These are phyloP conservation scores for Helicoverpa assulta DNA, from an alignment of 2,888 invertebrate species.

Conservation along the genomic window DNA sequence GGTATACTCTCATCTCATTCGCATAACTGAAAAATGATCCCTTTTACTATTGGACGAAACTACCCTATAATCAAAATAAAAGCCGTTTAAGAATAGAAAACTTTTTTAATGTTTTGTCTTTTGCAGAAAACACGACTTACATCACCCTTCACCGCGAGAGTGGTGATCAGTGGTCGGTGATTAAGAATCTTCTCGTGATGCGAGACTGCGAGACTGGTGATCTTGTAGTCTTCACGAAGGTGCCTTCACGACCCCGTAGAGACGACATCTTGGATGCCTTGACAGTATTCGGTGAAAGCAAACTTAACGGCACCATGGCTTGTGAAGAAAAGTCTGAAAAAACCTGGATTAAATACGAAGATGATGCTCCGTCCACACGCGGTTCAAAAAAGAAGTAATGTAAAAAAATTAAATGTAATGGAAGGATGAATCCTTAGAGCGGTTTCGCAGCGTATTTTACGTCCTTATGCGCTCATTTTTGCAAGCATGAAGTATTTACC, in stretches of 20 bases:
- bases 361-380: neutral
- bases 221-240: constrained; percentile 67
- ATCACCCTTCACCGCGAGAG: constrained; percentile 61
- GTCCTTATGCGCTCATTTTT: no score
- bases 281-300: constrained; percentile 62
- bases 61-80: no score
- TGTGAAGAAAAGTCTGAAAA: constrained; percentile 46
- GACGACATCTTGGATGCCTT: constrained; percentile 62
- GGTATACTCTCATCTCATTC: no score
- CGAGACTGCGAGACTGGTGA: constrained; percentile 73
- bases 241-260: constrained; percentile 47
- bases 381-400: neutral
- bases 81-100: neutral
- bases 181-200: constrained; percentile 70
- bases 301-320: constrained; percentile 56
- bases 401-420: neutral
- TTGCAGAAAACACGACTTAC: constrained; percentile 59
- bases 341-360: constrained; percentile 13
- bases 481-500: no score
- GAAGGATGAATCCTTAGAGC: neutral
- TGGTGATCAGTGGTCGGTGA: constrained; percentile 73
- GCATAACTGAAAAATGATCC: neutral
- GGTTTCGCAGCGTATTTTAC: no score
- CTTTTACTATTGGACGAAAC: neutral
- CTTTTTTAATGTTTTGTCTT: neutral